phyloP scores from a whole-genome alignment of 2,888 invertebrate species.

The Meiosimyza decipiens region DNA sequence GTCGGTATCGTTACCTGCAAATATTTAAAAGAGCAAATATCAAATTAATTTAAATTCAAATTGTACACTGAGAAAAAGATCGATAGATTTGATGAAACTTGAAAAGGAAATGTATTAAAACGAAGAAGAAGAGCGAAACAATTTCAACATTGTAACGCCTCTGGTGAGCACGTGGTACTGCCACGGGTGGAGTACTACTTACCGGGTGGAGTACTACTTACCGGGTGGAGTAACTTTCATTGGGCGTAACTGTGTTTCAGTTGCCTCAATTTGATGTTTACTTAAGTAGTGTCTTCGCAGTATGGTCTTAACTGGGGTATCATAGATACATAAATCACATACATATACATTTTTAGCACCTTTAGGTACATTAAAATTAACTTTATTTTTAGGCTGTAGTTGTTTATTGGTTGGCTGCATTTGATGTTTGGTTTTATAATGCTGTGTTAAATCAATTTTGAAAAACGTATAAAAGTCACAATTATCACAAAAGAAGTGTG shows the following conservation, averaged over 20 bases:
- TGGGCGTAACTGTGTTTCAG: constrained; percentile 55
- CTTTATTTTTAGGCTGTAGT: constrained; percentile 48
- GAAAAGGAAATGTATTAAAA: no score
- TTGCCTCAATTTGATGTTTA: constrained; percentile 51
- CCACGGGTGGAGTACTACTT: no score
- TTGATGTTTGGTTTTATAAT: constrained; percentile 54
- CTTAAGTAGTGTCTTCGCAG: constrained; percentile 53
- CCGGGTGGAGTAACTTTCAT: constrained; percentile 26
- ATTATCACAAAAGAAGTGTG: constrained; percentile 60
- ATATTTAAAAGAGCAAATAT: no score
- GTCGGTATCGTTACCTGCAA: no score
- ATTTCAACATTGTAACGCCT: no score
- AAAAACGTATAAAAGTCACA: constrained; percentile 57
- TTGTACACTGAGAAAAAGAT: no score
- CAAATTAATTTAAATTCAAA: no score
- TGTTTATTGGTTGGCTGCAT: constrained; percentile 46
- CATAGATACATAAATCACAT: constrained; percentile 59
- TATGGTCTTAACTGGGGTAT: constrained; percentile 46
- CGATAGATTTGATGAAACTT: no score
- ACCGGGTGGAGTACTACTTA: no score
- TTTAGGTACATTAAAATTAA: constrained; percentile 23
- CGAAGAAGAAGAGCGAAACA: no score
- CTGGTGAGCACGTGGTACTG: no score
- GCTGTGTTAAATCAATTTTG: constrained; percentile 56
- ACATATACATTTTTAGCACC: constrained; percentile 44